These are phyloP conservation scores for Formica exsecta DNA, from an alignment of 1,140 invertebrate genomes.

Conservation along the genomic window DNA sequence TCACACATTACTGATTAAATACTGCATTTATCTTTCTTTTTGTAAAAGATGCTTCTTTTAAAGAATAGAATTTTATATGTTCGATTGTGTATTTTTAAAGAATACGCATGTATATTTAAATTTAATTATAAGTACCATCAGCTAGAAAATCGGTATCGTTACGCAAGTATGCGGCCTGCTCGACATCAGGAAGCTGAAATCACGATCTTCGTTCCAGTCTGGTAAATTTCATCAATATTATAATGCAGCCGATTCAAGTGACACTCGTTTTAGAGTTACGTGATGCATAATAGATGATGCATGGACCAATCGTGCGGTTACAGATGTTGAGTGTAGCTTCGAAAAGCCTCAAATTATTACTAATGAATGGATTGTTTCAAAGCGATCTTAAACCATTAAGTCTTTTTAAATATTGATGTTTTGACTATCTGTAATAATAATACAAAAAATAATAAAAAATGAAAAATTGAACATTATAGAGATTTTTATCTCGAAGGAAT, in stretches of 20 bases:
- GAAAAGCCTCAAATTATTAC: neutral
- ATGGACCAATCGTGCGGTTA: slow-evolving; percentile 19
- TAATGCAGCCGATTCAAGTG: slow-evolving; percentile 64
- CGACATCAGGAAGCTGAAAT: slow-evolving; percentile 56
- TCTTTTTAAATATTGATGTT: neutral
- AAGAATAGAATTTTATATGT: neutral
- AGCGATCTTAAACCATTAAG: neutral
- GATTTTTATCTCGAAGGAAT: neutral
- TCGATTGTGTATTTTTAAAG: neutral
- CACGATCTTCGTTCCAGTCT: slow-evolving; percentile 76
- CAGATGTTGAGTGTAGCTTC: neutral
- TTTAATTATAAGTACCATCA: slow-evolving; percentile 28
- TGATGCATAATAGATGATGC: slow-evolving; percentile 60
- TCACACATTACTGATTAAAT: neutral
- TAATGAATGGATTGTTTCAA: neutral
- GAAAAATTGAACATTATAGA: neutral
- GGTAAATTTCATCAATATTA: slow-evolving; percentile 77
- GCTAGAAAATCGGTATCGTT: slow-evolving; percentile 29
- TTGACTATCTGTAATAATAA: neutral
- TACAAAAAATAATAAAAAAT: neutral
- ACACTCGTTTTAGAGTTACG: slow-evolving; percentile 48
- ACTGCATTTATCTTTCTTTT: neutral
- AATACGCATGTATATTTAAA: neutral
- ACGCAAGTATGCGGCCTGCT: slow-evolving; percentile 30
- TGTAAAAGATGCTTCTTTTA: neutral